Evolutionary conservation across 2,888 invertebrate genomes (phyloP).

Genomic region (Choreutis nemorana): DNA sequence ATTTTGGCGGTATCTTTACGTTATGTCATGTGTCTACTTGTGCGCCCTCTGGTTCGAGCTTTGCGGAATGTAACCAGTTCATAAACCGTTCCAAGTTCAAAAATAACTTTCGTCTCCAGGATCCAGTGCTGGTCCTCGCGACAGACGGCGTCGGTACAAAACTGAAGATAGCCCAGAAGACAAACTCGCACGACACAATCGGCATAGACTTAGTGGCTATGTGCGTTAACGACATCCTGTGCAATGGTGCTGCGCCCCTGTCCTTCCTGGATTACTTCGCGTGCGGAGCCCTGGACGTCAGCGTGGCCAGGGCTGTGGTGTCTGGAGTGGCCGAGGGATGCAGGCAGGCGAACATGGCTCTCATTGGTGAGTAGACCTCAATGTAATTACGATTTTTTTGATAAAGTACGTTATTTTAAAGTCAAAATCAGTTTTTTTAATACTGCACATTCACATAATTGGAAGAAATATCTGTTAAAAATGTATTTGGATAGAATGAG

Average conservation of each 20-base stretch:
- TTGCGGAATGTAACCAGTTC: too few species aligned
- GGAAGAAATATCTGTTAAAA: too few species aligned
- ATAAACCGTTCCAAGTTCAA: too few species aligned
- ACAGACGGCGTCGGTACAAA: constrained; percentile 99
- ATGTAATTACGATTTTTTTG: too few species aligned
- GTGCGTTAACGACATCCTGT: constrained; percentile 98
- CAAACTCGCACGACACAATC: constrained; percentile 78
- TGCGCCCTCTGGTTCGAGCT: too few species aligned
- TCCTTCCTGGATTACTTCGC: constrained; percentile 97
- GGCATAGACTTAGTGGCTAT: constrained; percentile 97
- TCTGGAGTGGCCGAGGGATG: constrained; percentile 88
- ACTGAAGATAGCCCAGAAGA: constrained; percentile 87
- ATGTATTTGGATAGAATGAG: too few species aligned
- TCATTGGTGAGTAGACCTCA: constrained; percentile 80
- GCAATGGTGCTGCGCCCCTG: constrained; percentile 95
- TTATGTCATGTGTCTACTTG: too few species aligned
- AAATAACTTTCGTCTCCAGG: constrained; percentile 38
- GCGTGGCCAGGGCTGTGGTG: constrained; percentile 74
- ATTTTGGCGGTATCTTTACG: too few species aligned
- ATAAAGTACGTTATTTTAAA: too few species aligned
- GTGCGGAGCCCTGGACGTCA: constrained; percentile 80
- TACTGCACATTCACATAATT: too few species aligned
- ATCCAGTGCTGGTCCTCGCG: constrained; percentile 91
- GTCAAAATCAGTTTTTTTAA: too few species aligned
- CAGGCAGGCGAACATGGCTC: constrained; percentile 79